These are phyloP conservation scores for Callospermophilus lateralis DNA, from an alignment of 2,113 vertebrate genomes.

Conservation along the genomic window DNA sequence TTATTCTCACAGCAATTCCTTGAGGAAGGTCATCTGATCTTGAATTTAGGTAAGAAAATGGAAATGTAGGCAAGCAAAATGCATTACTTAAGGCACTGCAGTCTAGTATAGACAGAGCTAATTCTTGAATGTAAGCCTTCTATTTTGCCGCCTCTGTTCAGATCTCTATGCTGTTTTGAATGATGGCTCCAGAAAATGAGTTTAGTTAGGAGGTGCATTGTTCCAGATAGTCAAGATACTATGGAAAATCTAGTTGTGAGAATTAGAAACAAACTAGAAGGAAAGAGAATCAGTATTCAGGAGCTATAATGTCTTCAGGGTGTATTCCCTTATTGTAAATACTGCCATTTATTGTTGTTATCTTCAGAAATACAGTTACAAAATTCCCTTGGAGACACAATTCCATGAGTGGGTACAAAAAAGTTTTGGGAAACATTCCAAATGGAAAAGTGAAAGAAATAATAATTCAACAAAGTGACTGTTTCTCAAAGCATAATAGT, in stretches of 20 bases:
- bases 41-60: slow-evolving; percentile 55
- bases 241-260: neutral
- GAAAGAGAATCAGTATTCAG: neutral
- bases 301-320: neutral
- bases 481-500: neutral
- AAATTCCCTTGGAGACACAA: neutral
- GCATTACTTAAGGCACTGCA: neutral
- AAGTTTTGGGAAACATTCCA: slow-evolving; percentile 11
- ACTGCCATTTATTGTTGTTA: neutral
- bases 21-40: neutral
- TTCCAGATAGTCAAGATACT: neutral
- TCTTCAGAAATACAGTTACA: slow-evolving; percentile 46
- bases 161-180: neutral
- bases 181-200: neutral
- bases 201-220: neutral
- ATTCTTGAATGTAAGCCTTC: slow-evolving; percentile 33
- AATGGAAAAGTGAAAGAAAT: slow-evolving; percentile 50
- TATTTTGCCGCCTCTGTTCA: neutral
- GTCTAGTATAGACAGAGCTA: neutral
- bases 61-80: slow-evolving; percentile 3
- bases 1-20: slow-evolving; percentile 24
- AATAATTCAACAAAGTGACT: slow-evolving; percentile 21
- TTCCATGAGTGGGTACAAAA: neutral
- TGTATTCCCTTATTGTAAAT: neutral
- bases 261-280: slow-evolving; percentile 13